Evolutionary conservation across 2,888 invertebrate genomes (phyloP).

Genomic region (Microctonus hyperodae): DNA sequence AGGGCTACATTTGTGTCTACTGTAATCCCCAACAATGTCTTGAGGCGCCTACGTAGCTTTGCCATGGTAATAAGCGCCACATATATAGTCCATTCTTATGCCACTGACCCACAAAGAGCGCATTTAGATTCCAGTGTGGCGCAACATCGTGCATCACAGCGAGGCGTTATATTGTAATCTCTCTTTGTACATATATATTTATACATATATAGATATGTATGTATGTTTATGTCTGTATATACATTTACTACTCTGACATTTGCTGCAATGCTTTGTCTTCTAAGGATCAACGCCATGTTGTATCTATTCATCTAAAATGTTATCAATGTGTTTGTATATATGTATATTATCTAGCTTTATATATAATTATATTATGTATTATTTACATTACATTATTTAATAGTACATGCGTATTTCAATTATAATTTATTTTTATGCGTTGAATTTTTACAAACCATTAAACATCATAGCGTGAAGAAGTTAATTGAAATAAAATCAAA

Average conservation of each 20-base stretch:
- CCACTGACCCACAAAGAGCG: conserved; percentile 45
- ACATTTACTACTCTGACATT: background rate
- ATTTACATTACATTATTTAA: background rate
- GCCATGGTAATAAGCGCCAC: conserved; percentile 42
- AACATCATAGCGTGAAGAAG: background rate
- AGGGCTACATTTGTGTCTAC: conserved; percentile 34
- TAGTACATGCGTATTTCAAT: background rate
- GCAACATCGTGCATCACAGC: conserved; percentile 25
- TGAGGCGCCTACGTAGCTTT: conserved; percentile 40
- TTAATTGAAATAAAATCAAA: background rate
- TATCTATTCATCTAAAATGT: background rate
- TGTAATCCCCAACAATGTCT: conserved; percentile 42
- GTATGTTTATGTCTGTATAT: background rate
- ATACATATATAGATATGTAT: background rate
- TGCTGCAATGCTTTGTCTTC: conserved; percentile 3
- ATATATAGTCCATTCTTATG: conserved; percentile 26
- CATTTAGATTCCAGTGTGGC: conserved; percentile 26
- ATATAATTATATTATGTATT: too few species aligned
- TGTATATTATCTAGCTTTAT: too few species aligned
- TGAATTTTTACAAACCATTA: background rate
- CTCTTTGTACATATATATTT: background rate
- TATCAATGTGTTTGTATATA: background rate
- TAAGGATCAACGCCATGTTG: background rate
- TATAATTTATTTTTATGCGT: too few species aligned
- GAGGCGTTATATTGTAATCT: conserved; percentile 2